Base-by-base conservation (phyloP, 53 echinoderm and acorn worm species). In the Arbacia lixula region DNA sequence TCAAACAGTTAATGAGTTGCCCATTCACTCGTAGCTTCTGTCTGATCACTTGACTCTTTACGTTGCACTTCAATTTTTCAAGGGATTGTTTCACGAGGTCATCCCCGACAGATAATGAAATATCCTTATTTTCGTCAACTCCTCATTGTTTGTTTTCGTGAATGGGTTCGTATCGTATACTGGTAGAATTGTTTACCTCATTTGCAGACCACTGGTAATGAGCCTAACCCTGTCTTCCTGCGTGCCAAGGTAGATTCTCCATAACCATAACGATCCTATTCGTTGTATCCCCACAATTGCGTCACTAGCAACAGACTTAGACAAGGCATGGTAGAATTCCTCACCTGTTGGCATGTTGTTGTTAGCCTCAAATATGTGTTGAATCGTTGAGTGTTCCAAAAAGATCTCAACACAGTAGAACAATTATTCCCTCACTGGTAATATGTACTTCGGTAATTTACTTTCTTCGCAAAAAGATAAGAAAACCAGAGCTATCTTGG, bases 371-470 rank as follows among this genome's bases (percentile, higher is more conserved):
- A n/a, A n/a, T n/a, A n/a, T n/a, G n/a, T n/a, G n/a, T n/a, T n/a
- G n/a, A n/a, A n/a, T n/a, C n/a, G n/a, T n/a, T n/a, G n/a, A n/a
- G n/a, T n/a, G n/a, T n/a, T n/a, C n/a, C n/a, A n/a, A n/a, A n/a
- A n/a, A n/a, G n/a, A n/a, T n/a, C n/a, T n/a, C n/a, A n/a, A n/a
- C n/a, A n/a, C n/a, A n/a, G n/a, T n/a, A n/a, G n/a, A n/a, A n/a
- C n/a, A n/a, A n/a, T n/a, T n/a, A n/a, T n/a, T n/a, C n/a, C n/a
- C n/a, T n/a, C n/a, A n/a, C 8, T 49, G 49, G 49, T 49, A 49
- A 49, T 49, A 49, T 49, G 49, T 49, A 49, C 49, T 49, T 49
- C n/a, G n/a, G n/a, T n/a, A n/a, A n/a, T n/a, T n/a, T n/a, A n/a
- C n/a, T n/a, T n/a, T n/a, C n/a, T n/a, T 49, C 49, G 49, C 16